Conservation (phyloP, 2,797 vertebrate genomes). For the Aeoliscus strigatus region DNA sequence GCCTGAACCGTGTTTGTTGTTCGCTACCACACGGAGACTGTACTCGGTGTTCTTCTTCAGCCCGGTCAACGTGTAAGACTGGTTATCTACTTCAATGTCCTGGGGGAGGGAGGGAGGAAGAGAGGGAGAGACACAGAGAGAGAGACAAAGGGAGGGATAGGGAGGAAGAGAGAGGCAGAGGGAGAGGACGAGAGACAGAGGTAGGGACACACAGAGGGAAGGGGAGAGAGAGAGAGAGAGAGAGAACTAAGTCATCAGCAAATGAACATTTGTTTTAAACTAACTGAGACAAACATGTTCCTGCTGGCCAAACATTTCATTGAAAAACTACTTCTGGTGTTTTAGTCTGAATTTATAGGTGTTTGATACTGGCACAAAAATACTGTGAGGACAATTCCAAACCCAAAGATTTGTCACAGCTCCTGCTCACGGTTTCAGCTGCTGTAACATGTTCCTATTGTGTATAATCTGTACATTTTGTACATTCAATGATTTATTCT, state of each 20-base stretch:
- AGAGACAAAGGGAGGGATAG: neutral
- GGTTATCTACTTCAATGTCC: constrained; percentile 85
- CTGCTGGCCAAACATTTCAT: constrained; percentile 5
- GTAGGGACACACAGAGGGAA: no score
- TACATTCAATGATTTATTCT: no score
- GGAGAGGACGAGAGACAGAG: no score
- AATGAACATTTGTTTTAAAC: no score
- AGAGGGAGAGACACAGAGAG: neutral
- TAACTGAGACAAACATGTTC: neutral
- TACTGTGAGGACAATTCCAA: constrained; percentile 1
- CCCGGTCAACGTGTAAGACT: constrained; percentile 80
- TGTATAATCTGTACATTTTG: no score
- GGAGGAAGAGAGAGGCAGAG: neutral
- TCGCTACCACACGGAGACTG: constrained; percentile 92
- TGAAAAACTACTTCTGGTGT: neutral
- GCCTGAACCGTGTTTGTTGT: constrained; percentile 93
- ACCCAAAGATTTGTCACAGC: no score
- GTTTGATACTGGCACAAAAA: constrained; percentile 2
- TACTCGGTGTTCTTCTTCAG: constrained; percentile 94
- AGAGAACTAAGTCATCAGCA: neutral
- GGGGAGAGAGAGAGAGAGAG: no score
- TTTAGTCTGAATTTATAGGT: neutral
- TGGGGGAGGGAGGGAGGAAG: constrained; percentile 50
- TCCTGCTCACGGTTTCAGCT: no score
- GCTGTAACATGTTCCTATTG: no score